phyloP scores from a whole-genome alignment of 2,888 invertebrate species.

The Acanthosepion pharaonis region DNA sequence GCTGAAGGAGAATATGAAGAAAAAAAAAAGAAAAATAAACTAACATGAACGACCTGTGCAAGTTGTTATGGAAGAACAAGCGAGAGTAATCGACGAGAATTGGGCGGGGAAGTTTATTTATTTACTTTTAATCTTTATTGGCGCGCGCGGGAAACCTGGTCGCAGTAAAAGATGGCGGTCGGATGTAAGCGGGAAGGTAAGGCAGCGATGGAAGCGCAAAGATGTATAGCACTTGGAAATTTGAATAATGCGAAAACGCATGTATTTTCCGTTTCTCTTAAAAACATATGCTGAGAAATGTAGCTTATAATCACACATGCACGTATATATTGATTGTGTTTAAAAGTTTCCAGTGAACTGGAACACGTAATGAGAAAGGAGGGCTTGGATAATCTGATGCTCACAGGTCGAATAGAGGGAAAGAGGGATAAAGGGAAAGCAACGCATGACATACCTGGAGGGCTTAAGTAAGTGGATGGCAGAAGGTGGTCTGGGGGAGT shows the following conservation, averaged over 20 bases:
- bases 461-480: too few species aligned
- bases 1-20: not conserved
- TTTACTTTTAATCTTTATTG: not conserved
- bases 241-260: not conserved
- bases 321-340: too few species aligned
- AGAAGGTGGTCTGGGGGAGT: too few species aligned
- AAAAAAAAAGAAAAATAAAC: not conserved
- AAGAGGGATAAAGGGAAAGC: too few species aligned
- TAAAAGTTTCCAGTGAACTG: too few species aligned
- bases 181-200: not conserved
- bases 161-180: not conserved
- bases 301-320: too few species aligned
- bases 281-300: too few species aligned
- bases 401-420: too few species aligned
- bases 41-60: not conserved
- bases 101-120: not conserved
- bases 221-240: not conserved
- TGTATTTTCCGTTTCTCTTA: not conserved
- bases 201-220: fast-evolving
- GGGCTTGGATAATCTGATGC: too few species aligned
- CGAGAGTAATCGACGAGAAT: not conserved
- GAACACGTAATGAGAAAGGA: too few species aligned
- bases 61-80: not conserved
- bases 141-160: not conserved
- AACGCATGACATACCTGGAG: too few species aligned